Base-by-base conservation (phyloP, 2,113 vertebrate genomes). In the Thermophis baileyi region DNA sequence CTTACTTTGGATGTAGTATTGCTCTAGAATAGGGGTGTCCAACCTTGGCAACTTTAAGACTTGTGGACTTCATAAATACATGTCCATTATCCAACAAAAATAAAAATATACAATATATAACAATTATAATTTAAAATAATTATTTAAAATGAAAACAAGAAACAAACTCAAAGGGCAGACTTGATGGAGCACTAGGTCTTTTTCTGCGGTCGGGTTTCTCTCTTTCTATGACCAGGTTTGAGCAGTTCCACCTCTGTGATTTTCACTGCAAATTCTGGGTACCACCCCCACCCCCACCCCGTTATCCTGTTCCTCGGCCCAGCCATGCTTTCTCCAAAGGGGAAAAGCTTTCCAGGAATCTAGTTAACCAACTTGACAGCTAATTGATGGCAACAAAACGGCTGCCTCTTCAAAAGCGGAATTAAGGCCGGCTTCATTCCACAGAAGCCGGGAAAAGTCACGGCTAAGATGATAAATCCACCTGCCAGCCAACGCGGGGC, bases 381-480 rank as follows among this genome's bases (percentile, higher is more conserved):
- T 0, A 1, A 3, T 94, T 1, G 92, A 87, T 87, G 91, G 94
- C 55, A 47, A n/a, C 16, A 47, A 2, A 90, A 91, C 0, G 92
- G 74, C 90, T 91, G 94, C 92, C 54, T 91, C 24, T 85, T 60
- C 89, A 93, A 91, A 53, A 60, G 46, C 8, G 1, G 3, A 88
- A 4, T 35, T 1, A n/a, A 91, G 87, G 24, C 47, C 6, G n/a
- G 90, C 54, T 93, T 60, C 91, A 97, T 94, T 91, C 55, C 93
- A 86, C 60, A 87, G 89, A 85, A 91, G 92, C 89, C 95, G 49
- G 51, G 91, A 92, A 93, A 95, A 95, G 93, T 5, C 91, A 85
- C 90, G 93, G 74, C 91, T 92, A 30, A 96, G 91, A 50, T 55
- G 81, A 87, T 91, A 88, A 94, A 95, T 94, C 93, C 20, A 3